phyloP scores from a whole-genome alignment of 2,888 invertebrate species.

The Cheiracanthium punctorium region DNA sequence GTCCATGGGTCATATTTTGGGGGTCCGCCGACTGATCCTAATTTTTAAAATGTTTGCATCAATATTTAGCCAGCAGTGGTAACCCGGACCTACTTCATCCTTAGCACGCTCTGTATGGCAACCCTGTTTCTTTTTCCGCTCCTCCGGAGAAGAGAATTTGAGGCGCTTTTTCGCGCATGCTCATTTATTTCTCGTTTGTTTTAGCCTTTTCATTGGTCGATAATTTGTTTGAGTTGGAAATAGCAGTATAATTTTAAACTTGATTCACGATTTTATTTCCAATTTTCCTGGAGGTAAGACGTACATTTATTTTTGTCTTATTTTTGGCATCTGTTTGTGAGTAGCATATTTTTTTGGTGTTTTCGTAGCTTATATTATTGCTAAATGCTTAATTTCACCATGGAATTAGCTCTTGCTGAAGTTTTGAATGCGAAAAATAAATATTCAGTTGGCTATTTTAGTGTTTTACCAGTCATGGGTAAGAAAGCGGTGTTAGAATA shows the following conservation, averaged over 20 bases:
- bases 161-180: no score
- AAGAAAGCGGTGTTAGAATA: slow-evolving; percentile 25
- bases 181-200: no score
- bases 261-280: no score
- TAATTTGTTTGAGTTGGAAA: no score
- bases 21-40: slow-evolving; percentile 19
- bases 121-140: slow-evolving; percentile 24
- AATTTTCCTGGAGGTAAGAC: no score
- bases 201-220: no score
- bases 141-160: slow-evolving; percentile 33
- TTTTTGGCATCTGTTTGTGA: no score
- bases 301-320: no score
- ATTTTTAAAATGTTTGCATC: slow-evolving; percentile 46
- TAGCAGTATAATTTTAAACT: no score
- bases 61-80: slow-evolving; percentile 42
- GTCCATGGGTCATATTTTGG: no score
- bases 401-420: slow-evolving; percentile 33
- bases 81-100: slow-evolving; percentile 43
- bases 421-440: slow-evolving; percentile 34
- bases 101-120: slow-evolving; percentile 72
- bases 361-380: no score
- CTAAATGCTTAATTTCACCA: slow-evolving; percentile 5
- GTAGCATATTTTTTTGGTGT: no score
- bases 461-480: slow-evolving; percentile 35
- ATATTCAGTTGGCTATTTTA: slow-evolving; percentile 35